Evolutionary conservation across 2,888 invertebrate species (phyloP), one percentile per base, ranked within the genome.

Genomic region (Encarsia formosa): DNA sequence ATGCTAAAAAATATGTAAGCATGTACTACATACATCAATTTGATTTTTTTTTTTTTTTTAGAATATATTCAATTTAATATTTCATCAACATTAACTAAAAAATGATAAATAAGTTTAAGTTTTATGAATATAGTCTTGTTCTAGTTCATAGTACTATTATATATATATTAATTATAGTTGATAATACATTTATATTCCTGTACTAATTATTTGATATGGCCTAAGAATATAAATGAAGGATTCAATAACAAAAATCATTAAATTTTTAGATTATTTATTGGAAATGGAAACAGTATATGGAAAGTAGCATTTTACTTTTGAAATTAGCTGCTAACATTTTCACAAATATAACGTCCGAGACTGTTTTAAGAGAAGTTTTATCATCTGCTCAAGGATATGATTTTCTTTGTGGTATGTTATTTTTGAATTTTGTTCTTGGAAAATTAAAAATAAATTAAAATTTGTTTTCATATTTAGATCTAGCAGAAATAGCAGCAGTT

Each of bases 301-400:
- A 78, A 63, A 78, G 77, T 57, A 80, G 81, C 65, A 70, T 78
- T 34, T 66, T 75, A 39, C 65, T 81, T 44, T 69, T 82, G 37
- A 75, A 77, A 63, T 73, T 78, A 56, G 79, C 81, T 31, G 76
- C 77, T 49, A 75, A 74, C 60, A 75, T 78, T 56, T 80, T 82
- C 63, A 78, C 77, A 58, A 75, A 73, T 44, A 77, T 80, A 56
- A 76, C 76, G 43, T 77, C 77, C 31, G 77, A 79, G 56, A 66
- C 72, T 40, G 76, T 81, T 26, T 74, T 80, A 40, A 73, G 74
- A 46, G 80, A 82, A 69, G 77, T 83, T 16, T 67, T 81, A 42
- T 69, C 73, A 38, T 77, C 78, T 24, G 74, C 76, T 18, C 77
- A 78, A 65, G 80, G 81, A 50, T 74, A 76, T 52, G 75, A 76